A percentile compares a stretch with the other conserved stretches of the same genome.
These are phyloP conservation scores for Ceyx margarethae DNA, from an alignment of 2,113 vertebrate genomes.

Conservation along the genomic window DNA sequence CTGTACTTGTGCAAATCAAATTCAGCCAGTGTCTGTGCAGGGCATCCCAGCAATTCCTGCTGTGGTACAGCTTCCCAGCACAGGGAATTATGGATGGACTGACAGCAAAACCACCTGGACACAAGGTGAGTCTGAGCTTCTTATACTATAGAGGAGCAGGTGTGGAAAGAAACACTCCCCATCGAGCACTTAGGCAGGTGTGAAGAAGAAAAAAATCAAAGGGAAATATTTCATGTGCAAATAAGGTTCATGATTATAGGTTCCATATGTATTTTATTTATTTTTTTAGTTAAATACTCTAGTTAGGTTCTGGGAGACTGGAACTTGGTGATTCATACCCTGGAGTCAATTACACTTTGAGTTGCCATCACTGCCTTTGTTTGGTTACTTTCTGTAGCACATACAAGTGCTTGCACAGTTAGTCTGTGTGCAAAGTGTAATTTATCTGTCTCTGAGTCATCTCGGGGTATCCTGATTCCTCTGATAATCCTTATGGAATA, in stretches of 20 bases:
- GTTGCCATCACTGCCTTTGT: background rate
- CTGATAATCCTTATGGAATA: background rate
- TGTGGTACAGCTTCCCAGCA: background rate
- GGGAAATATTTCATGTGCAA: slow-evolving; percentile 1
- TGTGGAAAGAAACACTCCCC: background rate
- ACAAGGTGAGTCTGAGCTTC: background rate
- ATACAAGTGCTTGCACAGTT: background rate
- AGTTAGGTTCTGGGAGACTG: background rate
- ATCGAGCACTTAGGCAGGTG: background rate
- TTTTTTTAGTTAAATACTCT: slow-evolving; percentile 11
- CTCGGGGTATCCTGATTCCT: background rate
- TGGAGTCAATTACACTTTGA: slow-evolving; percentile 40
- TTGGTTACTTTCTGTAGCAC: background rate
- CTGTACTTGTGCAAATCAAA: background rate
- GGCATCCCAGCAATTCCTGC: background rate
- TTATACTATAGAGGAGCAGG: background rate
- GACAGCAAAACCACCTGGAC: background rate
- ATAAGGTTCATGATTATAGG: background rate
- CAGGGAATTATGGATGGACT: rapidly evolving
- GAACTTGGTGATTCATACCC: slow-evolving; percentile 44
- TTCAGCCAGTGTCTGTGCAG: background rate
- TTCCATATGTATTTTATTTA: background rate
- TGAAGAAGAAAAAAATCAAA: background rate
- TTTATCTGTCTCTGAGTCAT: slow-evolving; percentile 64
- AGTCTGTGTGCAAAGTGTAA: slow-evolving; percentile 41